Evolutionary conservation across 2,113 vertebrate species (phyloP), one percentile per base, ranked within the genome.

Genomic region (Mesitornis unicolor): DNA sequence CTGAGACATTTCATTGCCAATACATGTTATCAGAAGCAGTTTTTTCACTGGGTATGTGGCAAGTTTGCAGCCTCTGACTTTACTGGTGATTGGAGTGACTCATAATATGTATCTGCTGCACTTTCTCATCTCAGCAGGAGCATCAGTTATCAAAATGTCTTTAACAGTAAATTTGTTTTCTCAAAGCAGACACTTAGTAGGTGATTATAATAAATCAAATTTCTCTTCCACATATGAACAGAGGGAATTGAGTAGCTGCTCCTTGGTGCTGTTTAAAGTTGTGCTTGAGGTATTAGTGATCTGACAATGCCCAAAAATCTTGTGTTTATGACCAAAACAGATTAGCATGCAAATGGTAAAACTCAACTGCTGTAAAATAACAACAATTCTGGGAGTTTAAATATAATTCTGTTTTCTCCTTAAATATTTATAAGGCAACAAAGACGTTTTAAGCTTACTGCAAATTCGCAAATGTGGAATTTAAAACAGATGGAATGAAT

Each of bases 291-390:
- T 68, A 64, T 90, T 92, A 81, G 38, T 73, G 68, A 40, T 93
- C 40, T 71, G 7, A 25, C 57, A 53, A 2, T 92, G 87, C 25
- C 28, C 57, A 68, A 75, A 38, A 93, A 96, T 54, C 45, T 24
- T 78, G 21, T 38, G 68, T 35, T 92, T 93, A 53, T 87, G 53
- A 90, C 92, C 70, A 54, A 93, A 97, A 76, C 38, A 79, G 65
- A 96, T 96, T 89, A 93, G 74, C 40, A 38, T 87, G 54, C 45
- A 94, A 84, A 84, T 84, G 64, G 77, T 95, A 96, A 96, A 95
- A 76, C 80, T 88, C 92, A 97, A 95, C 90, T 96, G 68, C 57
- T 95, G 20, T 93, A 93, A 97, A 96, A 91, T 94, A 95, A 95
- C 51, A 94, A 20, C 61, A 91, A 89, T 86, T 95, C 84, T 89